Conservation (phyloP, 2,888 invertebrate species). For the Calliopum simillimum region DNA sequence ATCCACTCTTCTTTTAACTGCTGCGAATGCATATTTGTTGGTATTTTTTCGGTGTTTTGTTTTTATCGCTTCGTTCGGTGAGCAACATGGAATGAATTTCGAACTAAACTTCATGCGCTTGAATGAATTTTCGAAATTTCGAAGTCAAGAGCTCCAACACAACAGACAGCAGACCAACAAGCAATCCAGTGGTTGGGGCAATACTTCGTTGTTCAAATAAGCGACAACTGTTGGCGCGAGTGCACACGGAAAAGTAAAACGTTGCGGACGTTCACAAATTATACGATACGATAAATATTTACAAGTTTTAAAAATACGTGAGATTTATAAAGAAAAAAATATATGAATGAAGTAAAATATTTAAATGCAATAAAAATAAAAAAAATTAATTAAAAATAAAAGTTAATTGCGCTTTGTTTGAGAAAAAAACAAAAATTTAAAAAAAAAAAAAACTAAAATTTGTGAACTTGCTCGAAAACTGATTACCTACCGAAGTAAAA, state of each 20-base stretch:
- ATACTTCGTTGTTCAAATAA: constrained; percentile 45
- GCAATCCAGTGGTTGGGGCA: not conserved
- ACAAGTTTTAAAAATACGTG: constrained; percentile 27
- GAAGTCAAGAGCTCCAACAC: constrained; percentile 11
- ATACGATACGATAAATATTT: constrained; percentile 3
- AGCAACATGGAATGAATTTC: constrained; percentile 18
- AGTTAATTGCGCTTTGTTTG: not conserved
- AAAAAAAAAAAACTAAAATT: not conserved
- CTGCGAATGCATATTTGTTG: no score
- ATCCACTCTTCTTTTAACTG: no score
- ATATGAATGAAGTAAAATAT: not conserved
- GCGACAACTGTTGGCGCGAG: constrained; percentile 51
- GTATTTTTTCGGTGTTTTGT: constrained; percentile 29
- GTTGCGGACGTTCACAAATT: constrained; percentile 35
- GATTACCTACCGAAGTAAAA: no score
- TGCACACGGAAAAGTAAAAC: constrained; percentile 40
- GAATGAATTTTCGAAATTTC: constrained; percentile 25
- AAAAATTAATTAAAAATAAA: no score
- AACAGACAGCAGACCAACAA: not conserved
- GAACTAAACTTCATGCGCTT: not conserved
- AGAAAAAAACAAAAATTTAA: not conserved
- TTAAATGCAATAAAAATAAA: no score
- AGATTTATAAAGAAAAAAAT: constrained; percentile 11
- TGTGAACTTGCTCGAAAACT: no score
- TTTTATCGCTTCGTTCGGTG: constrained; percentile 36